These are phyloP conservation scores for Sinosuthora webbiana DNA, from an alignment of 2,113 vertebrate species.

Conservation along the genomic window DNA sequence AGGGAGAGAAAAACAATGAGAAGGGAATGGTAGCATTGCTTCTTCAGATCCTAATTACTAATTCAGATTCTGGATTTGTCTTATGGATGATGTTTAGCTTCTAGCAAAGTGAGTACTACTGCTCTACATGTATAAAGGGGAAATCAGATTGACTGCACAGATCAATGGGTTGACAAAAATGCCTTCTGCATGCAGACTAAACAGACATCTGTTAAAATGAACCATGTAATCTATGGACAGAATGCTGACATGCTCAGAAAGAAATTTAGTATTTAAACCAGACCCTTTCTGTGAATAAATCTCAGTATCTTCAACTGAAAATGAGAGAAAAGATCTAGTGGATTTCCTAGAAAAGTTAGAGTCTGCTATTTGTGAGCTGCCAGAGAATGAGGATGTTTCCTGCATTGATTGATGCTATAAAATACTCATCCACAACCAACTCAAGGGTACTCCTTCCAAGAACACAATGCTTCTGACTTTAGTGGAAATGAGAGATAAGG, in stretches of 20 bases:
- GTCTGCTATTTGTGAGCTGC: neutral
- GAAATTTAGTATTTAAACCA: neutral
- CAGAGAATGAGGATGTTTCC: slow-evolving; percentile 26
- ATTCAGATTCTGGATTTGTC: slow-evolving; percentile 10
- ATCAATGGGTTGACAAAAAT: slow-evolving; percentile 27
- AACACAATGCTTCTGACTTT: slow-evolving; percentile 64
- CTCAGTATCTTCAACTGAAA: neutral
- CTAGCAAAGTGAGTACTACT: neutral
- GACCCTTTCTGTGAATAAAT: neutral
- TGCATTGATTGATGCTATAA: slow-evolving; percentile 45
- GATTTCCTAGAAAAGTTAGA: slow-evolving; percentile 39
- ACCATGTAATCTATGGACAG: neutral
- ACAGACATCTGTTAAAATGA: neutral
- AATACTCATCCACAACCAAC: slow-evolving; percentile 59
- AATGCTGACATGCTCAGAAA: neutral
- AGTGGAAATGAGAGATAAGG: slow-evolving; percentile 69
- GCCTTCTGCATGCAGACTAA: neutral
- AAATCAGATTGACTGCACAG: neutral
- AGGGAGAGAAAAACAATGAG: neutral
- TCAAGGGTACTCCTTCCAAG: slow-evolving; percentile 62
- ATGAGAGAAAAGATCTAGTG: slow-evolving; percentile 26
- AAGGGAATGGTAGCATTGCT: neutral
- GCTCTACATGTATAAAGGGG: neutral
- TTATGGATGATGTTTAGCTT: neutral
- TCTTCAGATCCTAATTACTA: neutral